These are phyloP conservation scores for Palaemon carinicauda DNA, from an alignment of 1,140 invertebrate genomes.

Conservation along the genomic window DNA sequence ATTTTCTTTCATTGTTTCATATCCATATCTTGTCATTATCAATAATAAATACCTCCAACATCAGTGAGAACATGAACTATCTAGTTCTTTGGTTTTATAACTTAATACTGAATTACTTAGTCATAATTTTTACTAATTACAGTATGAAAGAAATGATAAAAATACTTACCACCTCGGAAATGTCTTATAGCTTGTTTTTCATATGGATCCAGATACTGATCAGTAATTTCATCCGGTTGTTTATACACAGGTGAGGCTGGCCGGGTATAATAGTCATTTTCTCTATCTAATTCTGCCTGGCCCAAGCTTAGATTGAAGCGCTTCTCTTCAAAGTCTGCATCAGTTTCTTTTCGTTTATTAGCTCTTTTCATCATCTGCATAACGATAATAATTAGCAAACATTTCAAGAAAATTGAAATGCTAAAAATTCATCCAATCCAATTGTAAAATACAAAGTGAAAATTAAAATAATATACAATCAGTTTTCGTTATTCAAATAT, in stretches of 20 bases:
- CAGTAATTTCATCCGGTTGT: constrained; percentile 39
- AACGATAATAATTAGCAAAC: background rate
- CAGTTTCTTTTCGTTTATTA: constrained; percentile 90
- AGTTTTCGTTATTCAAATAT: too few relatives aligned
- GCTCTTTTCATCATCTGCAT: constrained; percentile 84
- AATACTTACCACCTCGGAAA: constrained; percentile 45
- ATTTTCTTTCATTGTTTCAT: too few relatives aligned
- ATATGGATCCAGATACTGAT: constrained; percentile 49
- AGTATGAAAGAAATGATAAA: background rate
- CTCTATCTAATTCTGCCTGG: constrained; percentile 87
- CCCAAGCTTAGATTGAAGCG: constrained; percentile 87
- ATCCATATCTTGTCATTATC: too few relatives aligned
- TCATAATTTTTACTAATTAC: background rate
- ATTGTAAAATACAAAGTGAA: too few relatives aligned
- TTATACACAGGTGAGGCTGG: constrained; percentile 67
- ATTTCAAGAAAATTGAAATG: too few relatives aligned
- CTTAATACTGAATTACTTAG: too few relatives aligned
- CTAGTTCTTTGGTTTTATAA: too few relatives aligned
- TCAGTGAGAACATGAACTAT: too few relatives aligned
- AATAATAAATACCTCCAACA: too few relatives aligned
- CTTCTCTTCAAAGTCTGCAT: constrained; percentile 96
- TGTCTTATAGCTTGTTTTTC: constrained; percentile 57
- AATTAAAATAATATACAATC: too few relatives aligned
- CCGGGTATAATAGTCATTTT: constrained; percentile 82
- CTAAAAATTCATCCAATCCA: background rate